phyloP scores from a whole-genome alignment of 2,888 invertebrate genomes.

The Subacronicta megacephala region DNA sequence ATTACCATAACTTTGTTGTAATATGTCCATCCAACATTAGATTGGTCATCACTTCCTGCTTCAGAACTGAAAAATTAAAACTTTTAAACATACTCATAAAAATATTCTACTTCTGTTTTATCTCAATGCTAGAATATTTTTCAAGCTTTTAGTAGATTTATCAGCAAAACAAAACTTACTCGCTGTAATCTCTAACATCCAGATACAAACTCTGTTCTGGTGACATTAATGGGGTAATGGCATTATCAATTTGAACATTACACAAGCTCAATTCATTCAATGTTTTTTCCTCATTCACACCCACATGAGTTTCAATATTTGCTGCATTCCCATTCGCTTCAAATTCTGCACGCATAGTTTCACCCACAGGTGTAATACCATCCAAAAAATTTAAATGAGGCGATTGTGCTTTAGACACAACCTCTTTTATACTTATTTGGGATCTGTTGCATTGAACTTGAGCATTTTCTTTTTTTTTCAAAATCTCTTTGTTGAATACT shows the following conservation, averaged over 20 bases:
- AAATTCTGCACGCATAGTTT: slow-evolving; percentile 48
- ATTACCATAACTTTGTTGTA: slow-evolving; percentile 92
- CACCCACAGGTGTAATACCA: slow-evolving; percentile 74
- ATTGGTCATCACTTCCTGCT: slow-evolving; percentile 87
- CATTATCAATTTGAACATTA: slow-evolving; percentile 84
- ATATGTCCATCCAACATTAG: slow-evolving; percentile 92
- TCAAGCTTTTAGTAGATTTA: too few relatives aligned
- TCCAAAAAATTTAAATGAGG: slow-evolving; percentile 81
- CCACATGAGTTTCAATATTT: slow-evolving; percentile 43
- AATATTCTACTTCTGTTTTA: too few relatives aligned
- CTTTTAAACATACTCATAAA: too few relatives aligned
- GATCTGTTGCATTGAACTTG: slow-evolving; percentile 84
- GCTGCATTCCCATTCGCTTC: slow-evolving; percentile 30
- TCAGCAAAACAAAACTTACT: slow-evolving; percentile 74
- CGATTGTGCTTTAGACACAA: slow-evolving; percentile 71
- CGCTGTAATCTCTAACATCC: slow-evolving; percentile 85
- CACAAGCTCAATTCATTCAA: slow-evolving; percentile 83
- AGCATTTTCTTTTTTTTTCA: slow-evolving; percentile 73
- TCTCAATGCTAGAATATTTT: too few relatives aligned
- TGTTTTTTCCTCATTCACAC: slow-evolving; percentile 77
- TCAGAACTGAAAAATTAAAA: slow-evolving; percentile 86
- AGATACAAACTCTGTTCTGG: slow-evolving; percentile 84
- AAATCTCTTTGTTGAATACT: slow-evolving; percentile 80
- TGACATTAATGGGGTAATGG: slow-evolving; percentile 82
- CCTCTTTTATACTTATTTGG: slow-evolving; percentile 82